Conservation (phyloP, 2,113 vertebrate species). For the Rafetus swinhoei region DNA sequence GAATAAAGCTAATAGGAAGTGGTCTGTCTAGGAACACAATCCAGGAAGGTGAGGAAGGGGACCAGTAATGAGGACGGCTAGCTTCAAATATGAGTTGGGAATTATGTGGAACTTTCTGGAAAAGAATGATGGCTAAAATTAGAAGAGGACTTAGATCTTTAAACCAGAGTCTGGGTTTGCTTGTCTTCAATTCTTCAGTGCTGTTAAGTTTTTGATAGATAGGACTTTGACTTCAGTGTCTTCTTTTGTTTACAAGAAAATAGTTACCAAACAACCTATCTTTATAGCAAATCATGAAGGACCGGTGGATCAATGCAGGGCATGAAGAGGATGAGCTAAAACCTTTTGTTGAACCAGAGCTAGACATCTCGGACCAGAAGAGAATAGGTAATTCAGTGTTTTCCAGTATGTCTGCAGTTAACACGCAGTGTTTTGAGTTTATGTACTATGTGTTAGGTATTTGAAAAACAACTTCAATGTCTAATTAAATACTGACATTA, state of each 20-base stretch:
- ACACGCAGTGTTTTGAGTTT: neutral
- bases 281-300: conserved; percentile 98
- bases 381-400: conserved; percentile 89
- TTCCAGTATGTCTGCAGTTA: neutral
- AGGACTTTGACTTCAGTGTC: neutral
- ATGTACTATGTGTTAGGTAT: neutral
- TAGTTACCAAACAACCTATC: conserved; percentile 23
- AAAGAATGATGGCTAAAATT: neutral
- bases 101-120: neutral
- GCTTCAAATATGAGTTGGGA: neutral
- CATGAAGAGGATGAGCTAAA: conserved; percentile 97
- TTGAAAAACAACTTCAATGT: neutral
- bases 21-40: neutral
- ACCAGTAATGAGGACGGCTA: neutral
- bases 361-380: conserved; percentile 97
- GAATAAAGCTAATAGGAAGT: neutral
- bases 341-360: conserved; percentile 94
- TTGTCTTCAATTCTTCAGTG: neutral
- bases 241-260: neutral
- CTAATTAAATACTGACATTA: neutral
- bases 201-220: neutral
- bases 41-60: neutral
- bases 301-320: conserved; percentile 97
- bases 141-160: neutral
- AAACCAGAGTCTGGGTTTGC: neutral